A percentile compares a stretch with the other conserved stretches of the same genome.
Conservation (phyloP, 2,113 vertebrate genomes). For the Galbula dea region DNA sequence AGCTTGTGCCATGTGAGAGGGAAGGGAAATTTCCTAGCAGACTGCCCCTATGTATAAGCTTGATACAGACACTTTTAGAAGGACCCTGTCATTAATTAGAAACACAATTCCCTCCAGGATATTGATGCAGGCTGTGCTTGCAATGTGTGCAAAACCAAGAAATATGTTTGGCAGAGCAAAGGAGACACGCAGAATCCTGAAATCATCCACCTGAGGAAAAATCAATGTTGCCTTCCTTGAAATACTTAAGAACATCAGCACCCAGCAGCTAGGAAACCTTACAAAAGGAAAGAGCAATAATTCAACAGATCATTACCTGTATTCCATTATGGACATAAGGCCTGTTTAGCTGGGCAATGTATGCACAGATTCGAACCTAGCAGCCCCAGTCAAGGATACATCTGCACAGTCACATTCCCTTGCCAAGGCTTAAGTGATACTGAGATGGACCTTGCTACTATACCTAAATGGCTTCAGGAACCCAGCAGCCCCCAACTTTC, state of each 20-base stretch:
- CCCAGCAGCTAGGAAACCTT: not conserved
- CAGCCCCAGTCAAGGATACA: not conserved
- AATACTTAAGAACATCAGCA: not conserved
- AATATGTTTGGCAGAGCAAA: conserved; percentile 15
- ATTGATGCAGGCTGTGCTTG: conserved; percentile 42
- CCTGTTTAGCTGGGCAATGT: not conserved
- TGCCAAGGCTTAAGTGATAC: not conserved
- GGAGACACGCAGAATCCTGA: not conserved
- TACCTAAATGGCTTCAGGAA: not conserved
- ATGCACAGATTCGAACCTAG: accelerated
- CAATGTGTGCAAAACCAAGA: conserved; percentile 22
- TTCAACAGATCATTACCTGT: conserved; percentile 19
- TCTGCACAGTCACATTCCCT: not conserved
- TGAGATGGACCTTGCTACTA: not conserved
- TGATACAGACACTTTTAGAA: conserved; percentile 43
- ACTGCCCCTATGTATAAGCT: not conserved
- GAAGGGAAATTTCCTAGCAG: conserved; percentile 15
- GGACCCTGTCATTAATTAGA: conserved; percentile 20
- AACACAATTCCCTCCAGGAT: not conserved
- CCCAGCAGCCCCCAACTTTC: not conserved
- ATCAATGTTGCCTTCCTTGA: conserved; percentile 15
- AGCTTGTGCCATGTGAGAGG: not conserved
- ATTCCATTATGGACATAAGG: not conserved
- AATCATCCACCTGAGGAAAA: conserved; percentile 40
- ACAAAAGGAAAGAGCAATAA: not conserved